Evolutionary conservation across 2,113 vertebrate genomes (phyloP), one percentile per base, ranked within the genome.

Genomic region (Hucho hucho): DNA sequence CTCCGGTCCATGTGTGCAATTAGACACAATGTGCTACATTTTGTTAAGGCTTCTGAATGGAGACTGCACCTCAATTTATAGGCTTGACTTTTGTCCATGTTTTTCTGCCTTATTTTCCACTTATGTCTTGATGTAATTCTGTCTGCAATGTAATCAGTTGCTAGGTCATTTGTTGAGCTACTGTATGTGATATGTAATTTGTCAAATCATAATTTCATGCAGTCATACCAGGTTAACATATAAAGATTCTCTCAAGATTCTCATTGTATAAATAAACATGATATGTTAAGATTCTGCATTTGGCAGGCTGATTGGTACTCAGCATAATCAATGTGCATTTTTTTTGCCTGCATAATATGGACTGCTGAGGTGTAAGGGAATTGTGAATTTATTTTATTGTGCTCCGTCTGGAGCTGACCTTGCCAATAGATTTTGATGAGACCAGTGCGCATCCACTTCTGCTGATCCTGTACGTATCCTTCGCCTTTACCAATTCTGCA

Each of bases 371-470:
- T 46, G 26, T 13, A 69, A 22, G 18, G 22, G 11, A 11, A 20
- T 3, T 32, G 18, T 58, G 47, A 4, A 64, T 56, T 26, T n/a
- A 46, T 79, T 78, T 77, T 81, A 26, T 82, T 93, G 92, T 37
- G 12, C 78, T 93, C 68, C 81, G 47, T n/a, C 78, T 93, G 81
- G 87, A 93, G 78, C 74, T 93, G 69, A 84, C 79, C 24, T 72
- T 92, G 47, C 93, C 93, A 4, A n/a, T 73, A 14, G 76, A 81
- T 81, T 77, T 93, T 76, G 89, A 92, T 77, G 89, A 92, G 79
- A 75, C 73, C 0, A 72, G 53, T 67, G 73, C 79, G 75, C 75
- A 93, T 56, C 90, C 93, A 3, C 85, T 93, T 16, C 67, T 93
- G 9, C 80, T 93, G 20, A 75, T 92, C 43, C 78, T 93, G 93